phyloP scores from a whole-genome alignment of 2,797 vertebrate genomes.

The Sebastes itinus region DNA sequence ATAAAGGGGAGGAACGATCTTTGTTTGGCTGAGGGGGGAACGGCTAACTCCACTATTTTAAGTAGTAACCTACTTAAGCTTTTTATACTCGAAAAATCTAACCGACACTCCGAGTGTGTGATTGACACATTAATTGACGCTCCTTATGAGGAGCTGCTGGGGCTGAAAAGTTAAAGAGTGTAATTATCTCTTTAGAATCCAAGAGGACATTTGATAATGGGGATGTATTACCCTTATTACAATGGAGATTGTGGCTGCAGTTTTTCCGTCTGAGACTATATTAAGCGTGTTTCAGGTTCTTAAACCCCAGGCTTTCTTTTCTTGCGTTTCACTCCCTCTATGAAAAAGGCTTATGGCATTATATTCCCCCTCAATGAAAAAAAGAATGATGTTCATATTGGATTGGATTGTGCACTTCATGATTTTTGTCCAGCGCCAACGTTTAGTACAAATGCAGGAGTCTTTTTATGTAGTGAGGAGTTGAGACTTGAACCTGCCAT shows the following conservation, averaged over 20 bases:
- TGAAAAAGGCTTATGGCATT: background rate
- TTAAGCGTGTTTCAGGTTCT: background rate
- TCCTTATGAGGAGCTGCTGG: constrained; percentile 12
- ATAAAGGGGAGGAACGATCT: background rate
- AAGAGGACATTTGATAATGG: constrained; percentile 2
- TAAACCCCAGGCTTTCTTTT: background rate
- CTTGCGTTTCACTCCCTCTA: background rate
- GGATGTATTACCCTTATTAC: constrained; percentile 12
- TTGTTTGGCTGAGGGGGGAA: background rate
- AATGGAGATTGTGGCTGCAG: background rate
- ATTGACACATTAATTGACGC: constrained; percentile 23
- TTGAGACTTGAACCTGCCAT: no score
- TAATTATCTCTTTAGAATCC: constrained; percentile 27
- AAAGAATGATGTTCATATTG: background rate
- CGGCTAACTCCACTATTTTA: background rate
- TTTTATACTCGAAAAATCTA: background rate
- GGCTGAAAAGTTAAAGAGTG: constrained; percentile 6
- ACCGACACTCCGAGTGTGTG: background rate
- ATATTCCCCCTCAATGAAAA: background rate
- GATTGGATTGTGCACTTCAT: background rate
- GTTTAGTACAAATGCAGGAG: background rate
- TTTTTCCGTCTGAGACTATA: background rate
- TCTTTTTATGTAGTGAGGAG: background rate
- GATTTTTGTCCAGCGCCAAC: background rate
- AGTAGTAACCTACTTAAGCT: background rate